These are phyloP conservation scores for Keiferia lycopersicella DNA, from an alignment of 2,888 invertebrate genomes.

Conservation along the genomic window DNA sequence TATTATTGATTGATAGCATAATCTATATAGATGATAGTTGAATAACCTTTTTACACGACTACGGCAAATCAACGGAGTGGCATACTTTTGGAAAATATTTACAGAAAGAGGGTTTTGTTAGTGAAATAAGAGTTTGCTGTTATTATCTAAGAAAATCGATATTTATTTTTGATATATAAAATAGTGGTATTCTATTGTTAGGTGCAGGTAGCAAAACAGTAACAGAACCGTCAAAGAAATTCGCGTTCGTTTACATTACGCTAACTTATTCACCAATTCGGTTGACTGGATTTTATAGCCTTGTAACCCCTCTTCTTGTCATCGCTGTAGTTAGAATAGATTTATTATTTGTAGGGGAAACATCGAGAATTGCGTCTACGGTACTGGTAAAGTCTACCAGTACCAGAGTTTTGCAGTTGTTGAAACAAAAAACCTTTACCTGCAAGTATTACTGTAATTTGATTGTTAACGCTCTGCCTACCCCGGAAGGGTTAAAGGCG, in stretches of 20 bases:
- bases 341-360: constrained; percentile 47
- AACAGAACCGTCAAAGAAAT: not conserved
- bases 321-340: constrained; percentile 45
- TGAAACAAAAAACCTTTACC: too few species aligned
- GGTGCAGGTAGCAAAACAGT: too few species aligned
- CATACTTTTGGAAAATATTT: not conserved
- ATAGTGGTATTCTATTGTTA: too few species aligned
- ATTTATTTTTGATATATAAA: too few species aligned
- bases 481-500: too few species aligned
- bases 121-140: too few species aligned
- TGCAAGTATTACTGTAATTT: too few species aligned
- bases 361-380: constrained; percentile 33
- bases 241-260: constrained; percentile 45
- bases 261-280: constrained; percentile 50
- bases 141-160: too few species aligned
- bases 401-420: too few species aligned
- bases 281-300: constrained; percentile 58
- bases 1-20: constrained; percentile 3
- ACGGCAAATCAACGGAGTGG: not conserved
- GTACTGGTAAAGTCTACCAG: not conserved
- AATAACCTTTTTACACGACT: not conserved
- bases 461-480: too few species aligned
- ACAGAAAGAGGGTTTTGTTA: too few species aligned
- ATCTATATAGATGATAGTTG: not conserved
- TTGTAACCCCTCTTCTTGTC: constrained; percentile 48